A percentile compares a stretch with the other conserved stretches of the same genome.
phyloP scores from a whole-genome alignment of 2,797 vertebrate species.

The Halcyon chelicuti region DNA sequence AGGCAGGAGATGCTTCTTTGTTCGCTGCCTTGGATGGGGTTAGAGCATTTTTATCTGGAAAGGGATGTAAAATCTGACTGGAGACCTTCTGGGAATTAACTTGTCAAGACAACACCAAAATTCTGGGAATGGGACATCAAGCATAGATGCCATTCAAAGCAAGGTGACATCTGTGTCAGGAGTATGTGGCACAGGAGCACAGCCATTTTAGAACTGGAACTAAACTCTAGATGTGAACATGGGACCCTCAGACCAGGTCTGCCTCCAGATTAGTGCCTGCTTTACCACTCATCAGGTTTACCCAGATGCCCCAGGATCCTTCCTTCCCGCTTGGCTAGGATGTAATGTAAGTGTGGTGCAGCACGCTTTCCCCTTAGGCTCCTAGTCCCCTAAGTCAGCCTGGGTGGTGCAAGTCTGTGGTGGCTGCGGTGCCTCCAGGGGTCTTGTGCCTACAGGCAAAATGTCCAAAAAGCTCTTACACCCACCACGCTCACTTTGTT shows the following conservation, averaged over 20 bases:
- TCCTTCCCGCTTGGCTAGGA: background rate
- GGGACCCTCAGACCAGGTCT: background rate
- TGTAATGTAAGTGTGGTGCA: accelerated
- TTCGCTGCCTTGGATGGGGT: background rate
- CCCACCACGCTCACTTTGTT: background rate
- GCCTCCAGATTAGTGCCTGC: background rate
- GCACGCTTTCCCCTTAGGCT: accelerated
- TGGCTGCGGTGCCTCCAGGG: background rate
- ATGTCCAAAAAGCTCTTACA: background rate
- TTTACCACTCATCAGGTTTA: background rate
- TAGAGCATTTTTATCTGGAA: background rate
- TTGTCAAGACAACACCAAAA: background rate
- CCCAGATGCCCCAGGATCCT: background rate
- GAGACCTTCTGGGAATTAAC: background rate
- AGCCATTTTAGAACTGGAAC: background rate
- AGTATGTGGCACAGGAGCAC: background rate
- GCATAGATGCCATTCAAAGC: background rate
- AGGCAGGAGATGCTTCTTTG: background rate
- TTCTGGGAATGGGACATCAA: background rate
- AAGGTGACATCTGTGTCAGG: background rate
- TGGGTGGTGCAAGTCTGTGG: accelerated
- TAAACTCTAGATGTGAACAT: background rate
- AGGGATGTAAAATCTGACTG: background rate
- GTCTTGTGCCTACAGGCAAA: background rate
- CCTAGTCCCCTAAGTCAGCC: background rate